These are phyloP conservation scores for Heterodera carotae DNA, from an alignment of 1,140 invertebrate species.

Conservation along the genomic window DNA sequence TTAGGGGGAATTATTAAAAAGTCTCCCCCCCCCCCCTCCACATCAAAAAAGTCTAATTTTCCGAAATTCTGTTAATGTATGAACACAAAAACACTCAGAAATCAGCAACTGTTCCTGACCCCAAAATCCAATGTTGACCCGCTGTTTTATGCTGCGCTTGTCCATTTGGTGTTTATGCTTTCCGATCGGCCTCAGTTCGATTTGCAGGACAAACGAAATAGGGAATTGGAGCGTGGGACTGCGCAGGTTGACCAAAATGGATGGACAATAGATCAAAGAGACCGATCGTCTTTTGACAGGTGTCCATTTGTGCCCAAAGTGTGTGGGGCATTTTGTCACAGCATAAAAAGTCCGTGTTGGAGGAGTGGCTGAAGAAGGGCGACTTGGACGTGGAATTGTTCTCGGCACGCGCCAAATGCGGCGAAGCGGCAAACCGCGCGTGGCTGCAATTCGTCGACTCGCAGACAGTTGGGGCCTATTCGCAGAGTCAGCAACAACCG, in stretches of 20 bases:
- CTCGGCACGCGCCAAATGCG: conserved; percentile 81
- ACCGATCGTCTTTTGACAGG: conserved; percentile 32
- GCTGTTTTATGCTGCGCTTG: conserved; percentile 80
- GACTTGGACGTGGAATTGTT: conserved; percentile 71
- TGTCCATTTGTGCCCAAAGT: conserved; percentile 81
- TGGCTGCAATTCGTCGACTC: conserved; percentile 88
- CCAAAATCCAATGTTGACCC: conserved; percentile 74
- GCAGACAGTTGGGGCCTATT: conserved; percentile 72
- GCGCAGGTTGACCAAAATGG: conserved; percentile 47
- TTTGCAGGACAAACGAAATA: conserved; percentile 38
- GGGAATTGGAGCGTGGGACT: conserved; percentile 53
- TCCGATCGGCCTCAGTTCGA: conserved; percentile 71
- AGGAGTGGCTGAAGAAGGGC: conserved; percentile 82
- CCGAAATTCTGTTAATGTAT: no score
- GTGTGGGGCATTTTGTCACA: conserved; percentile 97
- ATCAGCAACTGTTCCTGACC: conserved; percentile 79
- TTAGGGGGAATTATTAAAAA: no score
- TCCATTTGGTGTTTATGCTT: conserved; percentile 89
- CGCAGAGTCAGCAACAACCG: conserved; percentile 71
- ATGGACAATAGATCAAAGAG: conserved; percentile 17
- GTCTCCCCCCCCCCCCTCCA: no score
- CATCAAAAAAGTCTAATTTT: no score
- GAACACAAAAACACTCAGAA: no score
- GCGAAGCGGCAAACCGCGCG: conserved; percentile 80
- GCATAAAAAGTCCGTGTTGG: conserved; percentile 85